Evolutionary conservation across 2,113 vertebrate species (phyloP), one percentile per base, ranked within the genome.

Genomic region (Xenus cinereus): DNA sequence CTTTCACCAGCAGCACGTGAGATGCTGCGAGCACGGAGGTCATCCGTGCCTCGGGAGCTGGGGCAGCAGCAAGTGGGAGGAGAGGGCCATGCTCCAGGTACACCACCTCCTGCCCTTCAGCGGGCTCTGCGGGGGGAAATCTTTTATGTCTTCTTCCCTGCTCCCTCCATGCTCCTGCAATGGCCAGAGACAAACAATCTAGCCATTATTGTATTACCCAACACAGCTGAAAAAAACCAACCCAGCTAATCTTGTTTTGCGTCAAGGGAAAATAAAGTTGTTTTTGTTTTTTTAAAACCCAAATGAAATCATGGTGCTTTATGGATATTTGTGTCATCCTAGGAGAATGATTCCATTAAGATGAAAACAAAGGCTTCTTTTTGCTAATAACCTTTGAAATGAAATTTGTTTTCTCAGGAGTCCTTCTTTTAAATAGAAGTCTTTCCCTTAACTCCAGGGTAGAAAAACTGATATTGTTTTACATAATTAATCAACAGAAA

Each of bases 361-460:
- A 89, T 28, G 91, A 91, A 96, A 96, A 97, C 95, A 97, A 97
- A 95, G 84, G 41, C 78, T 96, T 95, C 91, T 97, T 93, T 96
- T 62, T 93, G 28, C 76, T 95, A 96, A 92, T 90, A 95, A 90
- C 45, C 79, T 95, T 96, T 96, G 96, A 96, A 97, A 97, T 79
- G 17, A 93, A 95, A 91, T 75, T 87, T 91, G 85, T 97, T 97
- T 94, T 94, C 91, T 92, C 91, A 80, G 33, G 93, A 83, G 94
- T 77, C 26, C 63, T 92, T 78, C 51, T 88, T 89, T 97, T 82
- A 93, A 92, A 66, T 60, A 91, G 45, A 39, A 95, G 14, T 35
- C 50, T 81, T 95, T 95, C 80, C 64, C 56, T 78, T 96, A 89
- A 92, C 53, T 92, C 41, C 46, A 54, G 73, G 50, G 59, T 62